These are phyloP conservation scores for Enteromius unitaeniatus DNA, from an alignment of 2,797 vertebrate genomes.

Conservation along the genomic window DNA sequence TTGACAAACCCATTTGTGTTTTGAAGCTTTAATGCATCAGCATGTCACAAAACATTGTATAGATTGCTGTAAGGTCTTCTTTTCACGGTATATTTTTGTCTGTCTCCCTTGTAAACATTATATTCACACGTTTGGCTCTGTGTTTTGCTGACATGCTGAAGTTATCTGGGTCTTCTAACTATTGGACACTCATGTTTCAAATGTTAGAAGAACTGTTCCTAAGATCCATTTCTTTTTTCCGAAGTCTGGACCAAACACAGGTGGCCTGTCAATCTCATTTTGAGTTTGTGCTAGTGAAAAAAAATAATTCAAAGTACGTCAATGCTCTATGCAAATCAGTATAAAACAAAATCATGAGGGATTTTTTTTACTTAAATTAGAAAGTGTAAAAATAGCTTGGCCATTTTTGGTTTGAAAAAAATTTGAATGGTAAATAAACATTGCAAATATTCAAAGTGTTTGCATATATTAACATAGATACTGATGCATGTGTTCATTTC, in stretches of 20 bases:
- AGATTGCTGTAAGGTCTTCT: not conserved
- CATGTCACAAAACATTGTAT: not conserved
- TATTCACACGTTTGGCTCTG: not conserved
- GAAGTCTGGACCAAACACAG: not conserved
- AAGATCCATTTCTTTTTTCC: not conserved
- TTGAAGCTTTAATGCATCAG: not conserved
- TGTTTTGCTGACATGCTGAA: not conserved
- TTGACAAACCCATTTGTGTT: not conserved
- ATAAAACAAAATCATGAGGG: not conserved
- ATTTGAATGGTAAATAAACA: conserved; percentile 11
- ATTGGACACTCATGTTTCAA: not conserved
- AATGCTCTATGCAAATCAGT: not conserved
- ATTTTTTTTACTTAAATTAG: not conserved
- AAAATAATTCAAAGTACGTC: not conserved
- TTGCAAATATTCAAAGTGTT: conserved; percentile 13
- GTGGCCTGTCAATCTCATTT: not conserved
- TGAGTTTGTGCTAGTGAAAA: not conserved
- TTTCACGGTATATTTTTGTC: not conserved
- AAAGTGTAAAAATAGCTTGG: not conserved
- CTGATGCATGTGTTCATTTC: not conserved
- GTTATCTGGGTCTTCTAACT: not conserved
- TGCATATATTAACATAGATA: conserved; percentile 27
- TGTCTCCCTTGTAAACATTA: conserved; percentile 18
- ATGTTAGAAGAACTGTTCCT: not conserved
- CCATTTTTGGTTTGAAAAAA: not conserved